phyloP scores from a whole-genome alignment of 2,888 invertebrate species.

The Aporophyla nigra region DNA sequence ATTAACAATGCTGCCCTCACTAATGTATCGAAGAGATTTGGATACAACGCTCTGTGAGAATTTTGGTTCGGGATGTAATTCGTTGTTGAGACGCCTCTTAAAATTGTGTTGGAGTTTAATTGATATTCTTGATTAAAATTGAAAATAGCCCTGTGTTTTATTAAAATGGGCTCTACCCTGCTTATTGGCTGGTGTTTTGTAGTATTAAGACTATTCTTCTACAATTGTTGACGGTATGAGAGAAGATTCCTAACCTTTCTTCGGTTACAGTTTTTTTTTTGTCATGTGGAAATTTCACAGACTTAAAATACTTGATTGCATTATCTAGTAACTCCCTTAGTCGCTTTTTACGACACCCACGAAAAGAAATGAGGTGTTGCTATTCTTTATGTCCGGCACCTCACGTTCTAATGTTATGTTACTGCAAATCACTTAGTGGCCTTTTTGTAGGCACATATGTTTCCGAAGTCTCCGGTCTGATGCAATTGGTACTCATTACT shows the following conservation, averaged over 20 bases:
- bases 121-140: conserved; percentile 49
- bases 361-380: too few species aligned
- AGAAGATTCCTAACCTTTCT: not conserved
- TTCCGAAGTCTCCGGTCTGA: too few species aligned
- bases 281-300: not conserved
- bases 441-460: too few species aligned
- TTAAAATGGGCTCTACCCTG: not conserved
- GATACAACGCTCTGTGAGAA: conserved; percentile 54
- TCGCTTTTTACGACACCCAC: too few species aligned
- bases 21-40: conserved; percentile 73
- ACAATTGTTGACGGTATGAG: not conserved
- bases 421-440: too few species aligned
- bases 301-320: not conserved
- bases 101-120: conserved; percentile 26
- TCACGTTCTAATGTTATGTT: too few species aligned
- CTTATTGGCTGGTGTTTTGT: conserved; percentile 10
- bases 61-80: conserved; percentile 46
- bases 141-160: not conserved
- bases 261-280: not conserved
- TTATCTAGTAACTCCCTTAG: too few species aligned
- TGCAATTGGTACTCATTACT: too few species aligned
- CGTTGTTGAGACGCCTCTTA: conserved; percentile 33
- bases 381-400: too few species aligned
- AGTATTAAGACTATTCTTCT: not conserved
- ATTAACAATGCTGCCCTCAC: conserved; percentile 77